Evolutionary conservation across 2,888 invertebrate species (phyloP), one percentile per base, ranked within the genome.

Genomic region (Megalurothrips usitatus): DNA sequence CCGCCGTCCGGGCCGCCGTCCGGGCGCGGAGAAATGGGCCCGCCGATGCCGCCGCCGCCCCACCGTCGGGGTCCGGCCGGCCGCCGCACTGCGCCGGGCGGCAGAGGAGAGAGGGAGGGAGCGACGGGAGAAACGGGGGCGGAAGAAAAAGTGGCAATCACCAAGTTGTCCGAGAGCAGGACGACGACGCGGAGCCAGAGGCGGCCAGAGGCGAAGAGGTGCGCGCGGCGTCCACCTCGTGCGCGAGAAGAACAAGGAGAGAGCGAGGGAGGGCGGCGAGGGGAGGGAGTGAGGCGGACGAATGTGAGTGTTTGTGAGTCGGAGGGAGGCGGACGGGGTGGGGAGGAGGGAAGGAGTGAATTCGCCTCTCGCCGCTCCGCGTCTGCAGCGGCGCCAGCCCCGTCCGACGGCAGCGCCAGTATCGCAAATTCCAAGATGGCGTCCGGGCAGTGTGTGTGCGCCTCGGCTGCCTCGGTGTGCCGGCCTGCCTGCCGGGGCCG

Each of bases 371-470:
- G 14, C 17, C 58, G 6, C 58, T 6, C 1, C 58, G 58, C 58
- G 58, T 58, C 58, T 58, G 58, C 58, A 10, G 58, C 58, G 58
- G 58, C 58, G 58, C 58, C 58, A 58, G 58, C 58, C 58, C 19
- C 6, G 11, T 26, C 68, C 68, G 23, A 26, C 68, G 68, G 58
- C 58, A 58, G 68, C 68, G 68, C 68, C 68, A 58, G 19, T 58
- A 19, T 58, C 58, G 58, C 58, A 19, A 75, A 75, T 75, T 75
- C 68, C 68, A 75, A 75, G 68, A 75, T 75, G 68, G 68, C 68
- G 68, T 11, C 68, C 68, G 23, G n/a, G n/a, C 68, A 3, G 68
- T 6, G n/a, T n/a, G n/a, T n/a, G 58, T 58, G 19, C 19, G 58
- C 58, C 58, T 17, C 58, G 17, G 58, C 52, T 9, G 52, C 6